A percentile compares a stretch with the other conserved stretches of the same genome.
Evolutionary conservation across 2,113 vertebrate genomes (phyloP).

Genomic region (Pardalotus punctatus): DNA sequence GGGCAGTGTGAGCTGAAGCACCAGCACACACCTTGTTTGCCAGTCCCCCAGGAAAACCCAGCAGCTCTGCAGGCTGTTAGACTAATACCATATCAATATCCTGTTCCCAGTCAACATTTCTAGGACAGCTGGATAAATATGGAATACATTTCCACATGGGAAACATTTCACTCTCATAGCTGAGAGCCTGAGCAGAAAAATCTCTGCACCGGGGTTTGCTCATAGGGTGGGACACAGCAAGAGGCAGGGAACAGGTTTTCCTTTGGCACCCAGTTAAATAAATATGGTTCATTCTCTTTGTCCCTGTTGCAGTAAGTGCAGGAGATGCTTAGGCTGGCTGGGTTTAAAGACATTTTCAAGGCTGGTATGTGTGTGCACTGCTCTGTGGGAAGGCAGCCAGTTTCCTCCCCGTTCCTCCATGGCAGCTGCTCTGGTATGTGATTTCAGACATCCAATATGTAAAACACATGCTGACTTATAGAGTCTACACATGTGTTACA

Average conservation of each 20-base stretch:
- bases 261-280: background rate
- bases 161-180: background rate
- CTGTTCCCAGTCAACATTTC: background rate
- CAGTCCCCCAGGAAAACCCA: background rate
- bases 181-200: background rate
- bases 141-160: background rate
- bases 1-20: background rate
- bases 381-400: background rate
- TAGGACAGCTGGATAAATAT: background rate
- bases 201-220: background rate
- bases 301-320: background rate
- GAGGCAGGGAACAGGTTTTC: background rate
- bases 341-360: background rate
- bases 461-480: slow-evolving; percentile 50
- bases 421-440: slow-evolving; percentile 23
- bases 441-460: slow-evolving; percentile 20
- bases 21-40: background rate
- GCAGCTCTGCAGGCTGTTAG: background rate
- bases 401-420: background rate
- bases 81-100: background rate
- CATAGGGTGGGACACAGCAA: background rate
- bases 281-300: background rate
- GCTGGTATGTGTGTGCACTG: background rate
- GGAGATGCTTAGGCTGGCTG: background rate
- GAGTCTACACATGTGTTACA: slow-evolving; percentile 22